phyloP scores from a whole-genome alignment of 2,797 vertebrate genomes.

The Xenopus petersii region DNA sequence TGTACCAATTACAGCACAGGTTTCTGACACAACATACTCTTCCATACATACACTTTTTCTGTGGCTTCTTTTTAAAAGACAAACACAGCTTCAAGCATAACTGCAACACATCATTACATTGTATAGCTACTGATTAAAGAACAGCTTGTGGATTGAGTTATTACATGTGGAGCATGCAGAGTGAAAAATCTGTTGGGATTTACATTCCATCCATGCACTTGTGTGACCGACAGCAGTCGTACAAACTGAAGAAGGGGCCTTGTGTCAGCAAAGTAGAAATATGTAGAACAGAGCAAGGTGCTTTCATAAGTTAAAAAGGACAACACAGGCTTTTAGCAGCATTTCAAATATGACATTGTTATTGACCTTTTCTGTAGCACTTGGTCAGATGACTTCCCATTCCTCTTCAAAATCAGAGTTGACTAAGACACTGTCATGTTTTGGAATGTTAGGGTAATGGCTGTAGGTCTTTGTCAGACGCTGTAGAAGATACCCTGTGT shows the following conservation, averaged over 20 bases:
- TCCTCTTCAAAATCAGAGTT: conserved; percentile 82
- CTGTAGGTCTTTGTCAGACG: conserved; percentile 88
- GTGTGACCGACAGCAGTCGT: not conserved
- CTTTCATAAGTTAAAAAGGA: conserved; percentile 45
- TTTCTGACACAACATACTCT: no score
- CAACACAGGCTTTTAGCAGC: conserved; percentile 47
- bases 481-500: conserved; percentile 78
- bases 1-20: no score
- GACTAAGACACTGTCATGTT: conserved; percentile 5
- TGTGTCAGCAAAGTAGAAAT: conserved; percentile 1
- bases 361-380: not conserved
- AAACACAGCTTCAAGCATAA: no score
- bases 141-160: no score
- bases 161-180: not conserved
- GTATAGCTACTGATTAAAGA: no score
- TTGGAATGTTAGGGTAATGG: conserved; percentile 55
- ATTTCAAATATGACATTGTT: conserved; percentile 16
- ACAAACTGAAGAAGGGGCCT: not conserved
- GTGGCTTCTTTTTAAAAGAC: no score
- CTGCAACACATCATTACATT: no score
- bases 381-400: conserved; percentile 90
- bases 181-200: not conserved
- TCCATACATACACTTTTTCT: no score
- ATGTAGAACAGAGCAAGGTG: conserved; percentile 29
- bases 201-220: not conserved